Conservation (phyloP, 2,888 invertebrate genomes). For the Ectropis crepuscularia region DNA sequence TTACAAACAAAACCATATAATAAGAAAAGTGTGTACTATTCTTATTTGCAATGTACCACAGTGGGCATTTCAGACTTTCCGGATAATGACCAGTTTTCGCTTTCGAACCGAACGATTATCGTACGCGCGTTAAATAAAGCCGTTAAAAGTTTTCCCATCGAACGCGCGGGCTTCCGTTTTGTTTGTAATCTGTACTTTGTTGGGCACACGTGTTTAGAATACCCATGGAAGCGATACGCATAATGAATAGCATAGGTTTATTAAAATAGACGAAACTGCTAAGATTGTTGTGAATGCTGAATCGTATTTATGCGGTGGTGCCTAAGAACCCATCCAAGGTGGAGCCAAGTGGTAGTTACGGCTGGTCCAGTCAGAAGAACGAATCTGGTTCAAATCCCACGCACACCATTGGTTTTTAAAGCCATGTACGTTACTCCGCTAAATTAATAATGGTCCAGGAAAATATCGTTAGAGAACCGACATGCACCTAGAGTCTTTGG, state of each 20-base stretch:
- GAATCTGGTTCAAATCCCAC: no score
- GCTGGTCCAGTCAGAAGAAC: no score
- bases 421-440: no score
- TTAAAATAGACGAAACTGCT: neutral
- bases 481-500: no score
- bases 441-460: no score
- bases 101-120: conserved; percentile 61
- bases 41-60: conserved; percentile 43
- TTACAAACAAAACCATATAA: neutral
- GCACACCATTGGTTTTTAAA: no score
- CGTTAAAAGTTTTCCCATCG: conserved; percentile 61
- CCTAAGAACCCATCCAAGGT: no score
- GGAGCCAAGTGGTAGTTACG: no score
- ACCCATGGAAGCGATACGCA: neutral
- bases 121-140: conserved; percentile 67
- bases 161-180: conserved; percentile 33
- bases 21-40: conserved; percentile 19
- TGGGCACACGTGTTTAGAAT: conserved; percentile 22
- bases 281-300: no score
- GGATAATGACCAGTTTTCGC: conserved; percentile 65
- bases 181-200: conserved; percentile 32
- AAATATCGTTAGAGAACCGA: no score
- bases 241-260: neutral
- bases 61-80: conserved; percentile 50
- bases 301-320: no score